A percentile compares a stretch with the other conserved stretches of the same genome.
phyloP scores from a whole-genome alignment of 64 coral and sea anemone species.

The Astreopora myriophthalma region DNA sequence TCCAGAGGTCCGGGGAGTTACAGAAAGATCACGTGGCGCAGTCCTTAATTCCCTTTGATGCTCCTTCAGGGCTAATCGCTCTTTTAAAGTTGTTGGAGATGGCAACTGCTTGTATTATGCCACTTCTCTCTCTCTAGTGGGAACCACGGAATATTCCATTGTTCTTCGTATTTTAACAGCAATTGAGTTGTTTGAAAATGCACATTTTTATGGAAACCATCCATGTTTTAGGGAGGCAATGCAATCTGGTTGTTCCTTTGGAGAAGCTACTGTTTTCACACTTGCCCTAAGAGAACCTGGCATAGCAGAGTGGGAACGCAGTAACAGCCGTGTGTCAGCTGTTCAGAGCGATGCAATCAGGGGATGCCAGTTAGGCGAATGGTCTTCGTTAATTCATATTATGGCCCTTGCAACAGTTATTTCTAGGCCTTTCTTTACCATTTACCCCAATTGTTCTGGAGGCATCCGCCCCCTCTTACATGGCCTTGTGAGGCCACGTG shows the following conservation, averaged over 20 bases:
- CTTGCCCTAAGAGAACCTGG: slow-evolving; percentile 15
- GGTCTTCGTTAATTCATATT: neutral
- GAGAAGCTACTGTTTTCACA: slow-evolving; percentile 22
- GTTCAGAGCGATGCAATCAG: neutral
- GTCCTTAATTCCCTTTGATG: slow-evolving; percentile 6
- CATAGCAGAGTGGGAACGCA: neutral
- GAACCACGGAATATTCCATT: neutral
- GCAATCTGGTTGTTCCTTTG: neutral
- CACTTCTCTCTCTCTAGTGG: slow-evolving; percentile 1
- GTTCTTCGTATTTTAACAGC: neutral
- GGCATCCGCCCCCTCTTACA: neutral
- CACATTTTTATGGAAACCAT: slow-evolving; percentile 1
- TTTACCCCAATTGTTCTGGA: neutral
- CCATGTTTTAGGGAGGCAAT: neutral
- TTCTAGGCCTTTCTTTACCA: neutral
- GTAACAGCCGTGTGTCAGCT: neutral
- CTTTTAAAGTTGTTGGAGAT: neutral
- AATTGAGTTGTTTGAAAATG: neutral
- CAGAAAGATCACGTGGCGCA: neutral
- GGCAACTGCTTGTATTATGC: slow-evolving; percentile 37
- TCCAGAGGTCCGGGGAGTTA: neutral
- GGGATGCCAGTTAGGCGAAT: neutral
- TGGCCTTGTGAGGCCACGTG: neutral
- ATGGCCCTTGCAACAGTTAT: neutral
- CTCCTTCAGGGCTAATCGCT: neutral